phyloP scores from a whole-genome alignment of 2,888 invertebrate species.

The Drosophila affinis region DNA sequence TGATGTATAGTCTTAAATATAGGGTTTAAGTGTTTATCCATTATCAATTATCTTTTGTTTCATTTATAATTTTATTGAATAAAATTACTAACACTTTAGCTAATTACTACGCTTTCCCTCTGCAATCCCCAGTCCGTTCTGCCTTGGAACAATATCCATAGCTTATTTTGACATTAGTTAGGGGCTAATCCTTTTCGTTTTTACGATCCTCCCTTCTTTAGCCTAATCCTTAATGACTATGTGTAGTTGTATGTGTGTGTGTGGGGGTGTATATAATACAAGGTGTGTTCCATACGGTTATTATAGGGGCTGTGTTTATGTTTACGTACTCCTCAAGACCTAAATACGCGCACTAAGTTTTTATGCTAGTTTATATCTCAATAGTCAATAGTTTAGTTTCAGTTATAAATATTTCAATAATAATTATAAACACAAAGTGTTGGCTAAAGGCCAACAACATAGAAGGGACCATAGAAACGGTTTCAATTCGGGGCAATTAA shows the following conservation, averaged over 20 bases:
- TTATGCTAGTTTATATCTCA: constrained; percentile 70
- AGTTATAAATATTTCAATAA: constrained; percentile 75
- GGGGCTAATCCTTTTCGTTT: constrained; percentile 60
- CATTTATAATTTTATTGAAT: constrained; percentile 80
- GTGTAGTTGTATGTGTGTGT: constrained; percentile 44
- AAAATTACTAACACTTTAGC: constrained; percentile 82
- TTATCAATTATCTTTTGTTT: constrained; percentile 44
- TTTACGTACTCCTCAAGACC: constrained; percentile 53
- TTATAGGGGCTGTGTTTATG: constrained; percentile 40
- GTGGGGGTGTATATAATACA: constrained; percentile 65
- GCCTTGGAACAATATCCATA: constrained; percentile 31
- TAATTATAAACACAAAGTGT: constrained; percentile 60
- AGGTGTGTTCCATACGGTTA: constrained; percentile 59
- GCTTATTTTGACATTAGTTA: constrained; percentile 64
- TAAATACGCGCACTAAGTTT: constrained; percentile 38
- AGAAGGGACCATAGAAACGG: constrained; percentile 10
- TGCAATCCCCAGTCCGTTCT: constrained; percentile 31
- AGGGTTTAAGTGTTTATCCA: constrained; percentile 51
- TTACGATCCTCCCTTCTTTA: constrained; percentile 58
- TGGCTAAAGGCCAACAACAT: constrained; percentile 23
- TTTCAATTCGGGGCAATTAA: constrained; percentile 6
- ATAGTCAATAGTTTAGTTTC: constrained; percentile 77
- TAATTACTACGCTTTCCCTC: constrained; percentile 65
- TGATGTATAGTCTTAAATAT: constrained; percentile 55
- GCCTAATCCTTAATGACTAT: constrained; percentile 61